phyloP scores from a whole-genome alignment of 30 jellyfish, hydroid and myxozoan genomes.

The Aurelia sp. region DNA sequence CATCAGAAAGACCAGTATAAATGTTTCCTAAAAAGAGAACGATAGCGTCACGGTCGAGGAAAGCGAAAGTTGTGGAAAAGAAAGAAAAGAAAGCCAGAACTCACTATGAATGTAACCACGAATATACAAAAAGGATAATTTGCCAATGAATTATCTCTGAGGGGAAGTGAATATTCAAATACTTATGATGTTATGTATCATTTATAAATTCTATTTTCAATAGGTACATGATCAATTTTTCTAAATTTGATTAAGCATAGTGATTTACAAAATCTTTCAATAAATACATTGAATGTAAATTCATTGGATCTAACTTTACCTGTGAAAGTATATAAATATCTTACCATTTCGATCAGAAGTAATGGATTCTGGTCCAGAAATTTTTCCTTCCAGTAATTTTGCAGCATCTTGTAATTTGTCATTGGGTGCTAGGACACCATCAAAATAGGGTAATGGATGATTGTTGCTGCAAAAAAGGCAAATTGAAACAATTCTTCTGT shows the following conservation, averaged over 20 bases:
- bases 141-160: no score
- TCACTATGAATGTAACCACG: no score
- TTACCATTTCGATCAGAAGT: slow-evolving; percentile 83
- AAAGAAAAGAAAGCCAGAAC: no score
- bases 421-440: slow-evolving; percentile 88
- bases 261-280: background rate
- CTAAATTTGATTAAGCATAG: no score
- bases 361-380: slow-evolving; percentile 94
- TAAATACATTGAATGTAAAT: background rate
- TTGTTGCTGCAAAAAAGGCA: slow-evolving; percentile 34
- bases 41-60: background rate
- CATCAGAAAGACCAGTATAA: slow-evolving; percentile 97
- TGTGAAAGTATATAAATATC: background rate
- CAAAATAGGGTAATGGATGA: slow-evolving; percentile 80
- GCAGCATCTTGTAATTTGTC: slow-evolving; percentile 76
- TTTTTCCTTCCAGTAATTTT: slow-evolving; percentile 77
- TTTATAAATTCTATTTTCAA: no score
- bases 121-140: no score
- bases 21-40: slow-evolving; percentile 67
- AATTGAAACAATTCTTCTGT: background rate
- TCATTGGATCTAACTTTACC: background rate
- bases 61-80: no score
- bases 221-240: no score
- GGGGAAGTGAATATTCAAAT: no score
- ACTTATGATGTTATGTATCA: no score